These are phyloP conservation scores for Campylorhamphus procurvoides DNA, from an alignment of 2,113 vertebrate genomes.

Conservation along the genomic window DNA sequence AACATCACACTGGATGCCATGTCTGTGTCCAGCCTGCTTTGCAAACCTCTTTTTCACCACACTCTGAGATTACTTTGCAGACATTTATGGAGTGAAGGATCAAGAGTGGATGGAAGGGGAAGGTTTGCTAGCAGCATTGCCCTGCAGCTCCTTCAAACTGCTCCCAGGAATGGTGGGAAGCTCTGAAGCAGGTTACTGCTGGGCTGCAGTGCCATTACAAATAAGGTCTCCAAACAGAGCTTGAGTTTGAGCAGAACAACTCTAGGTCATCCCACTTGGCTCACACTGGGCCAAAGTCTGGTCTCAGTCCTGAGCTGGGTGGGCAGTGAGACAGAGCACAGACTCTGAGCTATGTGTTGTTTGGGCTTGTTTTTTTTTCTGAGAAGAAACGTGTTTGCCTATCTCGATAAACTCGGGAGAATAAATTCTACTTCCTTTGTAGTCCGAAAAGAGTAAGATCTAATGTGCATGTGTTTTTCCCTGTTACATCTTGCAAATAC, in stretches of 20 bases:
- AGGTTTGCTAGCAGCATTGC: background rate
- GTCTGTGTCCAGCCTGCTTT: background rate
- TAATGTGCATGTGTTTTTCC: background rate
- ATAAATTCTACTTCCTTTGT: background rate
- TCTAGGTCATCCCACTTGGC: background rate
- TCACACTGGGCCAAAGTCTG: background rate
- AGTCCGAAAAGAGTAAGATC: background rate
- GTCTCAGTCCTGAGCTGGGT: background rate
- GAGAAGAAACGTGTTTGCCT: background rate
- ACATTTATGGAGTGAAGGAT: background rate
- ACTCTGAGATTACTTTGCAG: background rate
- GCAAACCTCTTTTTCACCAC: background rate
- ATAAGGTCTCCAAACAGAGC: background rate
- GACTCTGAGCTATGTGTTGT: background rate
- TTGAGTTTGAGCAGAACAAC: background rate
- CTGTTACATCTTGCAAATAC: background rate
- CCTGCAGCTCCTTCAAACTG: accelerated
- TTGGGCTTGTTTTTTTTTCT: background rate
- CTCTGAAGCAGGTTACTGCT: background rate
- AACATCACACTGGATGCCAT: background rate
- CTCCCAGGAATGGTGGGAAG: background rate
- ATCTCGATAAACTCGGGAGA: background rate
- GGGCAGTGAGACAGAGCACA: background rate
- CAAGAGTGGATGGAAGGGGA: background rate
- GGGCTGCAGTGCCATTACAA: background rate